Evolutionary conservation across 2,888 invertebrate genomes (phyloP), one percentile per base, ranked within the genome.

Genomic region (Nomada fucata): DNA sequence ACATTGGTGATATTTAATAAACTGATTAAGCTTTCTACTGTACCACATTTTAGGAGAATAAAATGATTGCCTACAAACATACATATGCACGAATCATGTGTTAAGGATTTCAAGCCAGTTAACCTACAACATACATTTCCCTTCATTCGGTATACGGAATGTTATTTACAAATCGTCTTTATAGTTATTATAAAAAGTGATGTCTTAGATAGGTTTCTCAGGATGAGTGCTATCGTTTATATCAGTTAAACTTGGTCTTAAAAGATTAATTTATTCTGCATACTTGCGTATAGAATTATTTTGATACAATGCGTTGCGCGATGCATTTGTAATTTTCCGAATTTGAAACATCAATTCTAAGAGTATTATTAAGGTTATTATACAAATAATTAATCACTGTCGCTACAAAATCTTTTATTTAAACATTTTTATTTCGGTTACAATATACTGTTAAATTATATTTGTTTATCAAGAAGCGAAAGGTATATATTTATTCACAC

Each of bases 41-140:
- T 84, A 29, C 76, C 71, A 85, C 85, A 88, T 90, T 79, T 80
- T 70, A 42, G 2, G 42, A 59, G 55, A 29, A 11, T 4, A 61
- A 26, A 20, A 61, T 36, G 63, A 60, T 73, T 44, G 52, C 29
- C n/a, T 18, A 50, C 2, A 15, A 15, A 55, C 36, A 55, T 52
- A 20, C 18, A 11, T 18, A 44, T 57, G 10, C 23, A 44, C 26
- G 26, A 26, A 1, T 26, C 26, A 44, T 23, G 20, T 55, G 13
- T 72, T 36, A 42, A 2, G 2, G 11, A 15, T n/a, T 23, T 61
- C 9, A 15, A 2, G 5, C 18, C 20, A 76, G 7, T 55, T 70
- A 76, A 70, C 64, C 70, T 76, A 23, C 50, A 10, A 42, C n/a
- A 23, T 13, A 57, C 23, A 36, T 50, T 18, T 57, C 11, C 36